Conservation (phyloP, 2,797 vertebrate genomes). For the Parotocinclus haroldoi region DNA sequence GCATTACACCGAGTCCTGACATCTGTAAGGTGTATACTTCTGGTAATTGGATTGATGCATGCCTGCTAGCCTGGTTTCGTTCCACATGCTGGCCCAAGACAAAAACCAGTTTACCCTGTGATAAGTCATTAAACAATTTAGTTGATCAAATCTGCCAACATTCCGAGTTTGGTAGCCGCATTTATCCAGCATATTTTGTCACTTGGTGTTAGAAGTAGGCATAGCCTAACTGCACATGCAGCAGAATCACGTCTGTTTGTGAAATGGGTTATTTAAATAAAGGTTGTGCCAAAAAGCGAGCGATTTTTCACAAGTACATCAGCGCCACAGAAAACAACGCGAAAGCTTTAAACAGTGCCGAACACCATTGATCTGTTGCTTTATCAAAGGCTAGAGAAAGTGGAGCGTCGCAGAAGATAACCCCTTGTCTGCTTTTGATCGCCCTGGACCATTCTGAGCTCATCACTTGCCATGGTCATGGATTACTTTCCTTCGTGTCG, state of each 20-base stretch:
- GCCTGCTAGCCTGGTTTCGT: slow-evolving; percentile 1
- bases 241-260: too few relatives aligned
- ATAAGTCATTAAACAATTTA: background rate
- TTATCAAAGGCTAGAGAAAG: slow-evolving; percentile 17
- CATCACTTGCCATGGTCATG: background rate
- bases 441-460: slow-evolving; percentile 7
- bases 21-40: slow-evolving; percentile 3
- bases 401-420: slow-evolving; percentile 32
- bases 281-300: background rate
- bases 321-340: background rate
- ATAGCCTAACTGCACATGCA: too few relatives aligned
- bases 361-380: slow-evolving; percentile 15
- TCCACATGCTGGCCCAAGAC: background rate
- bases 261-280: too few relatives aligned
- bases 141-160: background rate
- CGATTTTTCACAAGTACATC: slow-evolving; percentile 1
- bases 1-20: slow-evolving; percentile 19
- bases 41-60: slow-evolving; percentile 7
- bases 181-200: too few relatives aligned
- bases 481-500: slow-evolving; percentile 24
- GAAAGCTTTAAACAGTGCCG: background rate
- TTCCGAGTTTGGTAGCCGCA: too few relatives aligned
- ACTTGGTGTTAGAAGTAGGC: too few relatives aligned
- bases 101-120: background rate
- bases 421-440: slow-evolving; percentile 26